Evolutionary conservation across 2,797 vertebrate genomes (phyloP), one percentile per base, ranked within the genome.

Genomic region (Sylvilagus floridanus): DNA sequence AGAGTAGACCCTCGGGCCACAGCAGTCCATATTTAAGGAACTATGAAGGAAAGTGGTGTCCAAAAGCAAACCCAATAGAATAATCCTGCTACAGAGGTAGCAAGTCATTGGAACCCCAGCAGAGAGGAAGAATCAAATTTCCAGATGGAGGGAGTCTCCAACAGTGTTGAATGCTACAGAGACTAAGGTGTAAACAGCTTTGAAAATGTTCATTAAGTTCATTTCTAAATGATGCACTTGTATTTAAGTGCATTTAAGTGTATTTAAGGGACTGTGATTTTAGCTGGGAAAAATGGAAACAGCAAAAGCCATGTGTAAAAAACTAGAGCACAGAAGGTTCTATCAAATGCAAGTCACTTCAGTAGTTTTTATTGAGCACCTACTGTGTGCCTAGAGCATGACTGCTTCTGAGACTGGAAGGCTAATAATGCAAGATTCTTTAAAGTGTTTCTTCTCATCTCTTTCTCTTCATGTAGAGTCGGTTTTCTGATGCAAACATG

Each of bases 71-170:
- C 50, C 14, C 32, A 13, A 28, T 52, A 37, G 30, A 63, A 71
- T 30, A 87, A 52, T 54, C 73, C 76, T 35, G 14, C 35, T 50
- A 73, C 28, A 35, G 30, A 90, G 68, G 68, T 1, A 71, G 62
- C n/a, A 92, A 69, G 47, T 78, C 91, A 66, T 79, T 78, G 86
- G 90, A 95, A 94, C 90, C 77, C 81, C 79, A 91, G 75, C 21
- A 93, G 69, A 75, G 19, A 22, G 11, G 28, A 87, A 78, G 11
- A 52, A 2, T 10, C 30, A 28, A 62, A 16, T 69, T 76, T 88
- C 73, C 42, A 76, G 82, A 37, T 69, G 57, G 17, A 88, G 1
- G 35, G 28, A 69, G 22, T 35, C 50, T 72, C 65, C 63, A n/a
- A 63, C 66, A 76, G 35, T 66, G 26, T 94, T 90, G 28, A 65